phyloP scores from a whole-genome alignment of 92 coral and sea anemone genomes.

The Phenganax marumi region DNA sequence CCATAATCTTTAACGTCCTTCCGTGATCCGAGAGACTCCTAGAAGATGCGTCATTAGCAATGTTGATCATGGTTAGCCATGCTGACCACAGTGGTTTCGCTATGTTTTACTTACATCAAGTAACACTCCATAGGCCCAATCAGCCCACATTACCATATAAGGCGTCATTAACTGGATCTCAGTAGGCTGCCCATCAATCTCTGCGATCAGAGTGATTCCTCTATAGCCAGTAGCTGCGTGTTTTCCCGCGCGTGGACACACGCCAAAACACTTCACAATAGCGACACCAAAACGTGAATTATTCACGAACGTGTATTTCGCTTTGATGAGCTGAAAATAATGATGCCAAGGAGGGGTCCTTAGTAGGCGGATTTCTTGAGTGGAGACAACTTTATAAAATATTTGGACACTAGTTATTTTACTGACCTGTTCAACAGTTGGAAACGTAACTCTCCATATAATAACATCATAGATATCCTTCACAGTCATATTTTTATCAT shows the following conservation, averaged over 20 bases:
- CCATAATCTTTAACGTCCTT: not conserved
- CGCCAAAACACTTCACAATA: constrained; percentile 35
- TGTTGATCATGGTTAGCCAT: not conserved
- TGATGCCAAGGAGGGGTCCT: not conserved
- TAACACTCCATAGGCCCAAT: constrained; percentile 31
- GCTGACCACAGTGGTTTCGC: too few species aligned
- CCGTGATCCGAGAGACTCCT: not conserved
- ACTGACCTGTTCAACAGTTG: constrained; percentile 35
- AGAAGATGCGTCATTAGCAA: not conserved
- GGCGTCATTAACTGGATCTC: constrained; percentile 33
- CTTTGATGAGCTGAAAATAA: not conserved
- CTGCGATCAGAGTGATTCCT: constrained; percentile 37
- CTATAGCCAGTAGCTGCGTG: constrained; percentile 27
- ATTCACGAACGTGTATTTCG: constrained; percentile 2
- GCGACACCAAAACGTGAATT: constrained; percentile 31
- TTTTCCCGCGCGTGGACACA: constrained; percentile 31
- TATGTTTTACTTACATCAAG: constrained; percentile 15
- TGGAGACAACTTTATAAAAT: not conserved
- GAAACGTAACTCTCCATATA: constrained; percentile 33
- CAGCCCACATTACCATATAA: constrained; percentile 47
- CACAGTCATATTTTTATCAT: constrained; percentile 12
- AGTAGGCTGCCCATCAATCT: constrained; percentile 32
- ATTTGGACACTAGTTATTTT: not conserved
- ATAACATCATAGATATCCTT: constrained; percentile 35
- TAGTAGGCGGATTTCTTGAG: not conserved